These are phyloP conservation scores for Cylloceria caligata DNA, from an alignment of 2,888 invertebrate genomes.

Conservation along the genomic window DNA sequence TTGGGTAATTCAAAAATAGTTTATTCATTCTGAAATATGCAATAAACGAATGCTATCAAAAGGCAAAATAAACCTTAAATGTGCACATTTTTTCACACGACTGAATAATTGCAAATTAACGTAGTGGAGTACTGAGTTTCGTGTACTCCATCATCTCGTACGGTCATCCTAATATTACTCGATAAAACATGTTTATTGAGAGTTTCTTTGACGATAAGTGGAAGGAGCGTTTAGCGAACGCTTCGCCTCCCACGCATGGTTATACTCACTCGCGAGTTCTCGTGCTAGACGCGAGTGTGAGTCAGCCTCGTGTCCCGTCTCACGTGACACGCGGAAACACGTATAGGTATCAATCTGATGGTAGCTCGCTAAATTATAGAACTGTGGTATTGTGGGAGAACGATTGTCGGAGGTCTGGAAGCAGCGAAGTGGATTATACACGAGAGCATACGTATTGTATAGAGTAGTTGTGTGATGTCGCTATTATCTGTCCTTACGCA, in stretches of 20 bases:
- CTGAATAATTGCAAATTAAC: neutral
- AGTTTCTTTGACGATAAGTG: constrained; percentile 16
- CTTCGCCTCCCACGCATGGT: constrained; percentile 17
- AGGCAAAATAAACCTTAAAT: too few relatives aligned
- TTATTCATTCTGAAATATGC: too few relatives aligned
- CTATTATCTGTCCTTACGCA: neutral
- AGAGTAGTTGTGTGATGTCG: neutral
- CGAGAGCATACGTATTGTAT: neutral
- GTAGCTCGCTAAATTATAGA: constrained; percentile 60
- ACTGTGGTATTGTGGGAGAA: constrained; percentile 44
- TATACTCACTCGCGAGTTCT: constrained; percentile 16
- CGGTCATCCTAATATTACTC: neutral
- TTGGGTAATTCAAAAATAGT: too few relatives aligned
- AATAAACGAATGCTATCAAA: too few relatives aligned
- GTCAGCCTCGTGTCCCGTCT: constrained; percentile 53
- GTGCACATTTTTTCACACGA: too few relatives aligned
- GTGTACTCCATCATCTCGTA: neutral
- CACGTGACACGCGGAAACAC: constrained; percentile 50
- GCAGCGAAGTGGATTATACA: neutral
- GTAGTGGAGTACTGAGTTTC: neutral
- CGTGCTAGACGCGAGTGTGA: constrained; percentile 22
- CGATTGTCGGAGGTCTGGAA: neutral
- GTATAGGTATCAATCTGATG: constrained; percentile 45
- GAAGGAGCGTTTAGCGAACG: neutral
- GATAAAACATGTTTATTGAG: neutral